These are phyloP conservation scores for Anolis carolinensis DNA, from an alignment of 2,113 vertebrate genomes.

Conservation along the genomic window DNA sequence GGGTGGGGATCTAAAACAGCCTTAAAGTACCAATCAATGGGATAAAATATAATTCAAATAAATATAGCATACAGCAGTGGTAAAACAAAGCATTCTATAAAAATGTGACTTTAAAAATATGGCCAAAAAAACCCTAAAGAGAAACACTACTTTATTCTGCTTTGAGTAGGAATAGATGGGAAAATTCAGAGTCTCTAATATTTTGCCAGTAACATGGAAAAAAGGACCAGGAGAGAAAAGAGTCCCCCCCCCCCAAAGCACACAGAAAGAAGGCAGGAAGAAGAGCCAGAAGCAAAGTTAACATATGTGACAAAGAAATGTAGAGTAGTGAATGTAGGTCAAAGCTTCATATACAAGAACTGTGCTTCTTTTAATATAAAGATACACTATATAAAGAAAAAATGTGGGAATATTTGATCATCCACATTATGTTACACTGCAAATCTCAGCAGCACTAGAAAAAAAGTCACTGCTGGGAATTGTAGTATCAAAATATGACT, in stretches of 20 bases:
- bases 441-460: too few relatives aligned
- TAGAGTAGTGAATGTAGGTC: neutral
- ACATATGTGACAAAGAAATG: too few relatives aligned
- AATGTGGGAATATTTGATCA: too few relatives aligned
- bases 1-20: too few relatives aligned
- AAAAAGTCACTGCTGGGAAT: too few relatives aligned
- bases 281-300: neutral
- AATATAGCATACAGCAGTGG: too few relatives aligned
- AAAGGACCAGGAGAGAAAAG: too few relatives aligned
- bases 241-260: too few relatives aligned
- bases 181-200: neutral
- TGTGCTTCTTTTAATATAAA: neutral
- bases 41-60: neutral
- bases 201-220: neutral
- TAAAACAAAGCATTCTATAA: too few relatives aligned
- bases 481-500: too few relatives aligned
- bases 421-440: too few relatives aligned
- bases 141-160: neutral
- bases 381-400: neutral
- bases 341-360: neutral
- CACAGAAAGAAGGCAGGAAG: neutral
- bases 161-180: neutral
- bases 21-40: neutral
- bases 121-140: neutral
- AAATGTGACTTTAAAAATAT: too few relatives aligned